Base-by-base conservation (phyloP, 2,888 invertebrate species). In the Synanthedon vespiformis region DNA sequence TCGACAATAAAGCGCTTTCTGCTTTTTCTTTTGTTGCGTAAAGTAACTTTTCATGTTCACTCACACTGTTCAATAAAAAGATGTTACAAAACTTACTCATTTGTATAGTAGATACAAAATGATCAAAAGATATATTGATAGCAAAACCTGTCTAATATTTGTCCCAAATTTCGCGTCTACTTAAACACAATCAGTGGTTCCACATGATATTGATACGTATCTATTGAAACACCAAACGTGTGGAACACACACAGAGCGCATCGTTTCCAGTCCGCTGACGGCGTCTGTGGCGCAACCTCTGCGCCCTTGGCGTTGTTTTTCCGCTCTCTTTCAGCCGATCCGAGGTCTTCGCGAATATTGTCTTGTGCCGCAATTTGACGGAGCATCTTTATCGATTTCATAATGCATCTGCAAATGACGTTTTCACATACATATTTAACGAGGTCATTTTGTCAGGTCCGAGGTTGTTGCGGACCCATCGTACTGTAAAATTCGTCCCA, bases 301-400 rank as follows among this genome's bases (percentile, higher is more conserved):
- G 53, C 75, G 80, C 86, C 87, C 87, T 87, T 87, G 87, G 70
- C 83, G 84, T 65, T 57, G 68, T 80, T 86, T 83, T 86, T 86
- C 83, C 87, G 87, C 87, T 87, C 87, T 86, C 87, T 86, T 87
- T 87, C 80, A 80, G 81, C 61, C 67, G 70, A 64, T 61, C 68
- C 76, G 79, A 80, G 78, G 79, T 77, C 77, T 70, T 51, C 50
- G 41, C 54, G 60, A 58, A 62, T 64, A 62, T 62, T 63, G 64
- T 64, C 68, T 54, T 48, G 51, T 56, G 58, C 59, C 52, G 55
- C 51, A 49, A 51, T 49, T 53, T 40, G n/a, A 51, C 47, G 60
- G 61, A 59, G 60, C 63, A 58, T 64, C 61, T 60, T 60, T 53
- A 53, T 54, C 51, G 51, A 57, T 59, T 58, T 58, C 57, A 57